Evolutionary conservation across 2,113 vertebrate species (phyloP).

Genomic region (Turdus rufiventris): DNA sequence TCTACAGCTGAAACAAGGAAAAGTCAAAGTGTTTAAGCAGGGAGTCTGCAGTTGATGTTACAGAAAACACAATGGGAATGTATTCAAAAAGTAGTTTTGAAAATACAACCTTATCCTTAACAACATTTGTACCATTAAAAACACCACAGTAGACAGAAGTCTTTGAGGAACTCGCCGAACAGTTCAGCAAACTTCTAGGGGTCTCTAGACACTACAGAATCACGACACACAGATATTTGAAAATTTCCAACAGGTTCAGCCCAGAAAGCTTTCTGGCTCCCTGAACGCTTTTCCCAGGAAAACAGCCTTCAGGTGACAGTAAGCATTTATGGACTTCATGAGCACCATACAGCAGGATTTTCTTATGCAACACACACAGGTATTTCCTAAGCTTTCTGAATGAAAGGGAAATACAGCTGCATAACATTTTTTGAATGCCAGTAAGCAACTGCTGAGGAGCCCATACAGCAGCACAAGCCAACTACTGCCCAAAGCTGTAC

Average conservation of each 20-base stretch:
- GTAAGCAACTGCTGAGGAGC: not conserved
- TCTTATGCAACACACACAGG: not conserved
- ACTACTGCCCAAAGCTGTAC: not conserved
- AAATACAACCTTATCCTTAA: not conserved
- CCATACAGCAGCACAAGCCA: not conserved
- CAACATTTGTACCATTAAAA: not conserved
- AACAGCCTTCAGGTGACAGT: rapidly evolving
- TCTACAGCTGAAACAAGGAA: not conserved
- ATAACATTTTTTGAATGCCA: not conserved
- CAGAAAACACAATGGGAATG: not conserved
- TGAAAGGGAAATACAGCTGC: not conserved
- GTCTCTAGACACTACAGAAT: not conserved
- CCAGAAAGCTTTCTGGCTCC: not conserved
- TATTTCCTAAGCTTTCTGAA: not conserved
- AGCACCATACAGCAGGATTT: not conserved
- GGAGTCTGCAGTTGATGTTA: not conserved
- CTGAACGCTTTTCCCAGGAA: not conserved
- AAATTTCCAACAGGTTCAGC: not conserved
- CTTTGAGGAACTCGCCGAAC: not conserved
- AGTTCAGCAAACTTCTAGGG: not conserved
- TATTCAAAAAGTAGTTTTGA: not conserved
- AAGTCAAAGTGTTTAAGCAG: not conserved
- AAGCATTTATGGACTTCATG: not conserved
- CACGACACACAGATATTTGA: not conserved
- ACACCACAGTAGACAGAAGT: not conserved